phyloP scores from a whole-genome alignment of 2,888 invertebrate genomes.

The Horisme vitalbata region DNA sequence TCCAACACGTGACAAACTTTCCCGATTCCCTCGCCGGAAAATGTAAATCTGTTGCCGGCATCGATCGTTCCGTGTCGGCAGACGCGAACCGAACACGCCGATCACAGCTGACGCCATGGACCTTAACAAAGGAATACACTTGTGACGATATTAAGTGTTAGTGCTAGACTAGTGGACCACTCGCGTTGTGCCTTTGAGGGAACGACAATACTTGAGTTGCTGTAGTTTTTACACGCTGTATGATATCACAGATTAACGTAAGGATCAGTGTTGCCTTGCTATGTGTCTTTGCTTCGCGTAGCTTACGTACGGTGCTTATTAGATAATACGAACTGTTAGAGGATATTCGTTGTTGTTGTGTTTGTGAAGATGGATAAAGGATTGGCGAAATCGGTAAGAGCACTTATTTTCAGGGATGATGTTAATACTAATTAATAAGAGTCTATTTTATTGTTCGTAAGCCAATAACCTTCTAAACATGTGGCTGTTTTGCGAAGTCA shows the following conservation, averaged over 20 bases:
- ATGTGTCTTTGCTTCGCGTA: constrained; percentile 81
- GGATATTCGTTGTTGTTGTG: constrained; percentile 24
- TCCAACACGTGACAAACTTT: constrained; percentile 78
- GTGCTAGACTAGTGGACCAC: constrained; percentile 74
- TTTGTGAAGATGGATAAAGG: constrained; percentile 43
- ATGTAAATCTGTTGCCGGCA: constrained; percentile 80
- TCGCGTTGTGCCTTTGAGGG: constrained; percentile 74
- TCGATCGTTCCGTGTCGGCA: constrained; percentile 71
- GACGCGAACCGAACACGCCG: constrained; percentile 68
- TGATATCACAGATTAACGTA: constrained; percentile 66
- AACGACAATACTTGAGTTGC: constrained; percentile 58
- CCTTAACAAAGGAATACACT: constrained; percentile 66
- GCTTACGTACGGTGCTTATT: constrained; percentile 76
- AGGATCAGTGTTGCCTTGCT: constrained; percentile 80
- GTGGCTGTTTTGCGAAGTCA: constrained; percentile 66
- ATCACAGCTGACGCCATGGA: constrained; percentile 76
- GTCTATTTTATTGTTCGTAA: constrained; percentile 43
- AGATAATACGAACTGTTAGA: constrained; percentile 42
- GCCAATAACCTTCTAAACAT: constrained; percentile 69
- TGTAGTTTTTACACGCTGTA: constrained; percentile 60
- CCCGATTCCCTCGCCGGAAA: constrained; percentile 78
- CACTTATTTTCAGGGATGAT: constrained; percentile 26
- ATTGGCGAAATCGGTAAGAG: constrained; percentile 51
- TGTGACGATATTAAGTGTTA: constrained; percentile 52
- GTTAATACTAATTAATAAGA: constrained; percentile 29